Percentiles rank a stretch among this genome's conserved stretches.
These are phyloP conservation scores for Todiramphus chloris DNA, from an alignment of 2,113 vertebrate species.

Conservation along the genomic window DNA sequence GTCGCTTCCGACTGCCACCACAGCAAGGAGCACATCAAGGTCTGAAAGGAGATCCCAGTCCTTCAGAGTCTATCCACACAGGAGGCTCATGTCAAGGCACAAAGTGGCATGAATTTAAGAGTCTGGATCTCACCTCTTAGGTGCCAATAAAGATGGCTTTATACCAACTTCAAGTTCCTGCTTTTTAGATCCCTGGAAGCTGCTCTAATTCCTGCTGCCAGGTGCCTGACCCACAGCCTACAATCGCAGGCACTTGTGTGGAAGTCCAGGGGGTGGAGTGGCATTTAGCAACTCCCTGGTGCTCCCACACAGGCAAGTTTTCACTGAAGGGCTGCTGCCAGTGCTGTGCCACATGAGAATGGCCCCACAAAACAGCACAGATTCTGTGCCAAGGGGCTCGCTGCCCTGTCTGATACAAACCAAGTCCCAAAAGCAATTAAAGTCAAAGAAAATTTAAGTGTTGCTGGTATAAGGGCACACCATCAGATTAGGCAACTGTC, in stretches of 20 bases:
- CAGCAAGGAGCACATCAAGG: background rate
- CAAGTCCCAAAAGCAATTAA: background rate
- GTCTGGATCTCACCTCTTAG: background rate
- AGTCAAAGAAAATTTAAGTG: background rate
- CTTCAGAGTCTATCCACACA: background rate
- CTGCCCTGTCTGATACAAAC: background rate
- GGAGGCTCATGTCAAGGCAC: background rate
- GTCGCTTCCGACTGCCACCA: accelerated
- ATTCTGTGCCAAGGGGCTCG: background rate
- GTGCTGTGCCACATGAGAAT: accelerated
- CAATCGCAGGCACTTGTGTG: background rate
- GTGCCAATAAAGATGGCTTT: background rate
- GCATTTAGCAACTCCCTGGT: background rate
- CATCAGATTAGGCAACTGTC: background rate
- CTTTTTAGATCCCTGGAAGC: background rate
- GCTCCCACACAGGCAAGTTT: background rate
- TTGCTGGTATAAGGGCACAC: background rate
- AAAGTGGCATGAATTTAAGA: accelerated
- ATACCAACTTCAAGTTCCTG: background rate
- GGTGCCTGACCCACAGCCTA: background rate
- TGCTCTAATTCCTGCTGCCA: background rate
- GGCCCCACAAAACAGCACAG: background rate
- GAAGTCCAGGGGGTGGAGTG: background rate
- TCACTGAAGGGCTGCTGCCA: background rate
- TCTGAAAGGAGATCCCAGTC: background rate